These are phyloP conservation scores for Cryptosula pallasiana DNA, from an alignment of 2,888 invertebrate species.

Conservation along the genomic window DNA sequence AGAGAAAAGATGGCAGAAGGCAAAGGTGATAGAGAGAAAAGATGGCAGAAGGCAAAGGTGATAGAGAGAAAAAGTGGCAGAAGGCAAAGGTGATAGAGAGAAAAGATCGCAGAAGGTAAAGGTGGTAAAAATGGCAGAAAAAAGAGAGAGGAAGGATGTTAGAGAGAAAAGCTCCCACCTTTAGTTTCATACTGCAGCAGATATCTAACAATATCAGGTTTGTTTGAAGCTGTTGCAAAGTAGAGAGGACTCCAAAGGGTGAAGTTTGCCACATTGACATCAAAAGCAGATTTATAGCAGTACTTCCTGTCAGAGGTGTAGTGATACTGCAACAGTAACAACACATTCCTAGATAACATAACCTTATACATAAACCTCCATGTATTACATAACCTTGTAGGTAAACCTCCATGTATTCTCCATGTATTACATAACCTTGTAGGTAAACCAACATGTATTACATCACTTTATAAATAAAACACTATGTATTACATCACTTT, in stretches of 20 bases:
- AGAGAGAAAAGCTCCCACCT: neutral
- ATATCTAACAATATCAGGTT: neutral
- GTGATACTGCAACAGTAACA: neutral
- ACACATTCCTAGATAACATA: no score
- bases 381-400: no score
- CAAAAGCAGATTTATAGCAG: constrained; percentile 20
- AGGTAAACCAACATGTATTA: no score
- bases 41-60: no score
- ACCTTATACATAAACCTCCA: no score
- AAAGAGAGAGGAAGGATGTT: neutral
- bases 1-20: neutral
- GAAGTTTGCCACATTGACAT: constrained; percentile 12
- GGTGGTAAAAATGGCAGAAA: neutral
- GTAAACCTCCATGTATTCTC: no score
- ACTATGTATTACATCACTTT: no score
- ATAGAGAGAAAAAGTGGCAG: neutral
- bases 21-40: no score
- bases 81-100: neutral
- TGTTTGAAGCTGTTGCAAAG: constrained; percentile 25
- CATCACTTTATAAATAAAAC: no score
- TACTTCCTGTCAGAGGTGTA: neutral
- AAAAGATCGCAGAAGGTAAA: neutral
- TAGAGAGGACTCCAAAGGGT: constrained; percentile 19
- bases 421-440: no score
- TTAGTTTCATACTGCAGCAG: constrained; percentile 5